Base-by-base conservation (phyloP, 2,888 invertebrate species). In the Thereva nobilitata region DNA sequence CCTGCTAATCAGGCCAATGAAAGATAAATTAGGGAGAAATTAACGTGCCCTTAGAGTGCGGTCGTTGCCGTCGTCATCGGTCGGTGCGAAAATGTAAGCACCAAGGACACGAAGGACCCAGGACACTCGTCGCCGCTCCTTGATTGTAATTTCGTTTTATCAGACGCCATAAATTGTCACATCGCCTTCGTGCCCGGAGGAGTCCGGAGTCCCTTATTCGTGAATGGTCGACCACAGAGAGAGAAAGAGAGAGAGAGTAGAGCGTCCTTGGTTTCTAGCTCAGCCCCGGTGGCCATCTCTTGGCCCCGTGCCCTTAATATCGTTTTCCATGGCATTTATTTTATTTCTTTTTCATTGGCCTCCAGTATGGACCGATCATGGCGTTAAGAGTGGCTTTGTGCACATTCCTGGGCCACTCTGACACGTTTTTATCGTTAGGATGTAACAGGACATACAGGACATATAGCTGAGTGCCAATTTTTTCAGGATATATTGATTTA, bases 401-500 rank as follows among this genome's bases (percentile, higher is more conserved):
- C 59, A 59, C 59, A 59, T 49, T 38, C 49, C 44, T 59, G n/a
- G 5, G 23, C 35, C 40, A 4, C 38, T 42, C 52, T 50, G 63
- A 63, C 63, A 63, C 35, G 63, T 63, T 63, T 63, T 63, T 63
- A 63, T 63, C 63, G 41, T n/a, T 50, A 52, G 23, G 23, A 23
- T 23, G 23, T 23, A 23, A 23, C 23, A 47, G 12, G 52, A 23
- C 23, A 23, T 63, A 41, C 23, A 40, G 37, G 9, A 23, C 41
- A 23, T 23, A 23, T 23, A 63, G 12, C 40, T 41, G 63, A 63
- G 52, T 34, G 34, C 52, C 52, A 63, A 38, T 65, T 55, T 56
- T 65, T 65, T 47, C 64, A 56, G 55, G 63, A 50, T 66, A 42
- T 64, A 68, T 68, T 68, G 68, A 68, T 68, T 68, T 64, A 68